Evolutionary conservation across 2,888 invertebrate genomes (phyloP), one percentile per base, ranked within the genome.

Genomic region (Zeuzera pyrina): DNA sequence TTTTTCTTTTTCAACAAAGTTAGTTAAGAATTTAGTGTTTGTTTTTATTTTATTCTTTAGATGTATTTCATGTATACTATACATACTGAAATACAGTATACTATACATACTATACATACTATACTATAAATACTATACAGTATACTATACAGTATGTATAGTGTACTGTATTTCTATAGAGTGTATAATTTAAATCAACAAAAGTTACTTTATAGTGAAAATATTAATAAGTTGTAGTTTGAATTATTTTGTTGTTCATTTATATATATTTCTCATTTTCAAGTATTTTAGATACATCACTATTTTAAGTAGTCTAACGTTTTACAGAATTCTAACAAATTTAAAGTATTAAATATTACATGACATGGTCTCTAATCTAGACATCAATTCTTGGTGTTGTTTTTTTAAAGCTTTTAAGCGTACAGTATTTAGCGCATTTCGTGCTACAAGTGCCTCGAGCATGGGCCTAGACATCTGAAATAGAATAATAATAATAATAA

Each of bases 401-500:
- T 60, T 76, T 47, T 81, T 79, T 39, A 84, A 54, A 35, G 81
- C 76, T 50, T 66, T 68, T 33, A 84, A 49, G 23, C 84, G 61
- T 27, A 83, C 49, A 47, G 51, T 61, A 42, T 77, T 74, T 4
- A 81, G 51, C 35, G 58, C 56, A 55, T 84, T 84, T 44, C 81
- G 63, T 19, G 81, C 74, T 25, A 78, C 76, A 37, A 84, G 65
- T 21, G 71, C 73, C 49, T 84, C 84, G 38, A 84, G 47, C 84
- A 84, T 81, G 11, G 84, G 84, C 36, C 81, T 63, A 11, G 84
- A 84, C 67, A 81, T 74, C 84, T 84, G 65, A 39, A 67, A 70
- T 21, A 36, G 32, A 34, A 12, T 7, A 19, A 19, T 19, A 5
- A 2, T 19, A 7, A 8, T n/a, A n/a, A n/a, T n/a, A n/a, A n/a